These are phyloP conservation scores for Abscondita cerata DNA, from an alignment of 2,888 invertebrate species.

Conservation along the genomic window DNA sequence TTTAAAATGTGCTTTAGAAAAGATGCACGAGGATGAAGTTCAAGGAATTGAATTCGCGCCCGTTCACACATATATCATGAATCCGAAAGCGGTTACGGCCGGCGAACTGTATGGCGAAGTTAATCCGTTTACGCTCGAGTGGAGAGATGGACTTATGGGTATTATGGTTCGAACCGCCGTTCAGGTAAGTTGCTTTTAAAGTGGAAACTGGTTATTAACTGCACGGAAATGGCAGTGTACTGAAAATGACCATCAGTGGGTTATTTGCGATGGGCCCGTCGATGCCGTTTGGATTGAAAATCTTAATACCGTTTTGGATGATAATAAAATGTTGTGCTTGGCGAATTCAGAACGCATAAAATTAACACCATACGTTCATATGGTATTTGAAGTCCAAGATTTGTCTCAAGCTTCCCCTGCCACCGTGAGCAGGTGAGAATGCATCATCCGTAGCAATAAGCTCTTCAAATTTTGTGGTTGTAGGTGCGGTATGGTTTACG, in stretches of 20 bases:
- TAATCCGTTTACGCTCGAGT: constrained; percentile 83
- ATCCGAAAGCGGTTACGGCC: constrained; percentile 87
- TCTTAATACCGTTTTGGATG: constrained; percentile 90
- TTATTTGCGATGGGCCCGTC: constrained; percentile 90
- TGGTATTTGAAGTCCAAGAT: constrained; percentile 88
- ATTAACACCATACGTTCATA: constrained; percentile 86
- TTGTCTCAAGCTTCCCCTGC: constrained; percentile 90
- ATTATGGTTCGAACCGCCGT: constrained; percentile 68
- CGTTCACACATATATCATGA: constrained; percentile 81
- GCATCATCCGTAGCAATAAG: background rate
- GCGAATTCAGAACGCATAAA: constrained; percentile 92
- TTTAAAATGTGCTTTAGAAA: constrained; percentile 72
- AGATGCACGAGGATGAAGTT: constrained; percentile 68
- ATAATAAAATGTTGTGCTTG: constrained; percentile 92
- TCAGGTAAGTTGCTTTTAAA: constrained; percentile 53
- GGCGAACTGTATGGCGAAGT: constrained; percentile 91
- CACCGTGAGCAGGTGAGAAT: constrained; percentile 71
- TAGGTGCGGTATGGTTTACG: constrained; percentile 88
- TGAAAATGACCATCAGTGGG: constrained; percentile 84
- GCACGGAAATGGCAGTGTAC: constrained; percentile 52
- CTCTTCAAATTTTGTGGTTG: constrained; percentile 2
- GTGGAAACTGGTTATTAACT: background rate
- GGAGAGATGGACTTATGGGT: constrained; percentile 89
- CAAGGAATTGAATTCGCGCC: constrained; percentile 70
- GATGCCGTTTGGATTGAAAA: constrained; percentile 96